Evolutionary conservation across 2,888 invertebrate genomes (phyloP).

Genomic region (Cosmopolites sordidus): DNA sequence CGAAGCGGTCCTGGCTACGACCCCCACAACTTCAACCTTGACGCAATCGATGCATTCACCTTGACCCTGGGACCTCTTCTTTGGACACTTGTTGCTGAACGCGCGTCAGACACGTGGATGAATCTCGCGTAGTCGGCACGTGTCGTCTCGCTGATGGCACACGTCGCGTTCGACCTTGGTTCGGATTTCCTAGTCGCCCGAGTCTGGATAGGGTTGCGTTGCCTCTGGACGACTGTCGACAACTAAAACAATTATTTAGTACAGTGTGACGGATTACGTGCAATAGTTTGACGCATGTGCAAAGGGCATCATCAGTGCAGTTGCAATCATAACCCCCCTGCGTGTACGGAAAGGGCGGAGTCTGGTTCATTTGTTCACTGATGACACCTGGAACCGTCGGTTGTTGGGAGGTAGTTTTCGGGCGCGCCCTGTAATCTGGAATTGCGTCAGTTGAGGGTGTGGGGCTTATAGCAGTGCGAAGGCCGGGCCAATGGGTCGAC

Average conservation of each 20-base stretch:
- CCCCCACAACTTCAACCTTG: not conserved
- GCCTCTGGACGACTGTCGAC: not conserved
- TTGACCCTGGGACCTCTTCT: not conserved
- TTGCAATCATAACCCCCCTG: not conserved
- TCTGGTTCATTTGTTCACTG: not conserved
- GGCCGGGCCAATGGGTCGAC: not conserved
- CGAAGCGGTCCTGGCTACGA: not conserved
- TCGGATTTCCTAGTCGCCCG: not conserved
- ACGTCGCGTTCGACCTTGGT: not conserved
- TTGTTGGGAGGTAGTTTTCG: not conserved
- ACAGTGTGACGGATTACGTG: slow-evolving; percentile 1
- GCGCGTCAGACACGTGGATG: not conserved
- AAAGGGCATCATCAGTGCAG: not conserved
- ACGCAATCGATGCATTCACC: not conserved
- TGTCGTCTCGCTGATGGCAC: not conserved
- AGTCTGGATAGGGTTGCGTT: not conserved
- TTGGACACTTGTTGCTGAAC: not conserved
- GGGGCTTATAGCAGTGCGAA: not conserved
- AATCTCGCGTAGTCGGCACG: not conserved
- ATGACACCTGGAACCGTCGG: not conserved
- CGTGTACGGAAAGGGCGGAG: not conserved
- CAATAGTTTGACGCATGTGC: not conserved
- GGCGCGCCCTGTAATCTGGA: not conserved
- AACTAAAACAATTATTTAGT: slow-evolving; percentile 1
- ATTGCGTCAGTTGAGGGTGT: not conserved